A percentile compares a stretch with the other conserved stretches of the same genome.
Evolutionary conservation across 1,140 invertebrate species (phyloP).

Genomic region (Aporrectodea caliginosa): DNA sequence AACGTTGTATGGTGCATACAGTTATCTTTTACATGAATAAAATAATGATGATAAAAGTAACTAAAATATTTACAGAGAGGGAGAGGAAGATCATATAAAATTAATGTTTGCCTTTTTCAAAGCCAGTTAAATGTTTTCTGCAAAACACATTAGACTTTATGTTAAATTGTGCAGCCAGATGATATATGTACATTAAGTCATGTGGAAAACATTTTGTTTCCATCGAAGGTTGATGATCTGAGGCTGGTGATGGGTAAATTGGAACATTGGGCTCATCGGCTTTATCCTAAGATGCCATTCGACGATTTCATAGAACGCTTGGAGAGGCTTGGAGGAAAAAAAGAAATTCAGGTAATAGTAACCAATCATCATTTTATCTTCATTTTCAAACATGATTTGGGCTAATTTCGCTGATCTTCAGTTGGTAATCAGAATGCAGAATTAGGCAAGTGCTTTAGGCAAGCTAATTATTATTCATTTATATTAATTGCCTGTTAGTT

Average conservation of each 20-base stretch:
- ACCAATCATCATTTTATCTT: too few relatives aligned
- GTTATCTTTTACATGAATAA: background rate
- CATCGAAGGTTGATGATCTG: constrained; percentile 67
- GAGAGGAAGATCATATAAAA: background rate
- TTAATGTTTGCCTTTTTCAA: background rate
- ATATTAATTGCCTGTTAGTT: too few relatives aligned
- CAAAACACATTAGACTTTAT: background rate
- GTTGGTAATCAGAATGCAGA: too few relatives aligned
- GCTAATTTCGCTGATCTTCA: background rate
- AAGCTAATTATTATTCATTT: too few relatives aligned
- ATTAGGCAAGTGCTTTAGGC: too few relatives aligned
- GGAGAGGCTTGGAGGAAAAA: constrained; percentile 68
- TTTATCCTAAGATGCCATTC: constrained; percentile 83
- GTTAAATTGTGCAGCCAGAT: background rate
- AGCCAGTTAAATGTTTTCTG: too few relatives aligned
- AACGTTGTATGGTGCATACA: background rate
- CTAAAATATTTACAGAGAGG: background rate
- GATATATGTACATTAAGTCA: background rate
- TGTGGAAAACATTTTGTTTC: background rate
- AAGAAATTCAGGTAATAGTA: constrained; percentile 52
- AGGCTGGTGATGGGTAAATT: constrained; percentile 73
- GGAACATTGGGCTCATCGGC: constrained; percentile 86
- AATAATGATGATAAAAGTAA: background rate
- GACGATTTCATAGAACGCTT: constrained; percentile 76
- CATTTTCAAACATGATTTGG: too few relatives aligned